Base-by-base conservation (phyloP, 2,888 invertebrate species). In the Oeneis ivallda region DNA sequence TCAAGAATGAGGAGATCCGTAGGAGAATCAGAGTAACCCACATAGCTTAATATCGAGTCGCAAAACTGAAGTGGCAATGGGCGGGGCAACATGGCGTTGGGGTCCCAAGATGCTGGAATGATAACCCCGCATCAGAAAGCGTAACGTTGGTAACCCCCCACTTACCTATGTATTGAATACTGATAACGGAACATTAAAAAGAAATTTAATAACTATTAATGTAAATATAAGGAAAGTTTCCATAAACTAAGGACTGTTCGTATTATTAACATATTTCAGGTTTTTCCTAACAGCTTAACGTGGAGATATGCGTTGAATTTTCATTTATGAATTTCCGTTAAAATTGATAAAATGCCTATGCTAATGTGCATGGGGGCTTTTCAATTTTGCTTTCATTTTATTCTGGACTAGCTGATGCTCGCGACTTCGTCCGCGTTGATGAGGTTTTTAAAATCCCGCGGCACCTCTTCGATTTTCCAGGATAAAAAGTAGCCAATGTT, bases 261-360 rank as follows among this genome's bases (percentile, higher is more conserved):
- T 41, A 34, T 32, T 58, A 15, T 37, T 37, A 60, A 37, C 37
- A 49, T 49, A 19, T 15, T 37, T 37, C 37, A 60, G 60, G 60
- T 49, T 60, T 60, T 60, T 37, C 60, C 60, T 60, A 49, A 60
- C 19, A 37, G 60, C 37, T 49, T 49, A 19, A 60, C 60, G 60
- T 60, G 49, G n/a, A 60, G 49, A 60, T 49, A 60, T 60, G 60
- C 60, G 60, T 60, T 49, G 49, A 60, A 49, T 37, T 66, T 64
- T 61, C 52, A 66, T 60, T 61, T 61, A 41, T 64, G 68, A 65
- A 56, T 68, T 69, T 65, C 67, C 67, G 54, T 69, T 60, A 45
- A 56, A 64, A 67, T 65, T 69, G 64, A 62, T 67, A 59, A 65
- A 69, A 66, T 65, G n/a, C 64, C 39, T 64, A 64, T 64, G 64